Conservation (phyloP, 2,113 vertebrate genomes). For the Grus americana region DNA sequence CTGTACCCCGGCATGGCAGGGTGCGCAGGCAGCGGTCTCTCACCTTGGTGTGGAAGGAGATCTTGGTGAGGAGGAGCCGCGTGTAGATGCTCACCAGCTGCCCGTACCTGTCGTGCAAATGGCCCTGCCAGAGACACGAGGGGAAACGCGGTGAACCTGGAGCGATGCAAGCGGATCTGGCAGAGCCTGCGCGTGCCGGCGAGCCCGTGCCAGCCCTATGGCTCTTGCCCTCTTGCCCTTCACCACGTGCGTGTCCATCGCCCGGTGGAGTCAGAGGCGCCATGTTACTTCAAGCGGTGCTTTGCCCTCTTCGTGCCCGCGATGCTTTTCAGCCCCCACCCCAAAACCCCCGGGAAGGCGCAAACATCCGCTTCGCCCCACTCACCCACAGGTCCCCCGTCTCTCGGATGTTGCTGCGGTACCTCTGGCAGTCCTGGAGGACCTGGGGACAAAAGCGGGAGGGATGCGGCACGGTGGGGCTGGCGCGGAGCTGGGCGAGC, state of each 20-base stretch:
- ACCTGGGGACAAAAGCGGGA: constrained; percentile 70
- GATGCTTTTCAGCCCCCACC: rapidly evolving
- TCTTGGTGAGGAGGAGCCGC: constrained; percentile 88
- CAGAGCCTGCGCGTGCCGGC: rapidly evolving
- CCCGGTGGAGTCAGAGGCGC: neutral
- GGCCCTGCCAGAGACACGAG: constrained; percentile 70
- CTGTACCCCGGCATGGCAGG: rapidly evolving
- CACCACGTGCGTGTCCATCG: rapidly evolving
- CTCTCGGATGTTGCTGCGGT: constrained; percentile 90
- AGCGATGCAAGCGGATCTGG: rapidly evolving
- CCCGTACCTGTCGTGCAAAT: constrained; percentile 88
- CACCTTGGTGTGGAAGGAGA: constrained; percentile 94
- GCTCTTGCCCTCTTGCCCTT: neutral
- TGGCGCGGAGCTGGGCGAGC: rapidly evolving
- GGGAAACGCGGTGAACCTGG: rapidly evolving
- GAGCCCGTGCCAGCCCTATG: rapidly evolving
- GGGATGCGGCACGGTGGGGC: neutral
- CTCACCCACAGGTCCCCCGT: constrained; percentile 91
- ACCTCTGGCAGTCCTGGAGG: constrained; percentile 93
- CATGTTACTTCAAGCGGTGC: neutral
- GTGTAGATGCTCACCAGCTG: constrained; percentile 88
- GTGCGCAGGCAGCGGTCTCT: neutral
- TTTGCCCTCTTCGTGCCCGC: neutral
- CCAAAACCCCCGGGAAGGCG: neutral
- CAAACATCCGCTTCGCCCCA: rapidly evolving